A percentile compares a stretch with the other conserved stretches of the same genome.
Evolutionary conservation across 1,140 invertebrate species (phyloP).

Genomic region (Nilaparvata lugens): DNA sequence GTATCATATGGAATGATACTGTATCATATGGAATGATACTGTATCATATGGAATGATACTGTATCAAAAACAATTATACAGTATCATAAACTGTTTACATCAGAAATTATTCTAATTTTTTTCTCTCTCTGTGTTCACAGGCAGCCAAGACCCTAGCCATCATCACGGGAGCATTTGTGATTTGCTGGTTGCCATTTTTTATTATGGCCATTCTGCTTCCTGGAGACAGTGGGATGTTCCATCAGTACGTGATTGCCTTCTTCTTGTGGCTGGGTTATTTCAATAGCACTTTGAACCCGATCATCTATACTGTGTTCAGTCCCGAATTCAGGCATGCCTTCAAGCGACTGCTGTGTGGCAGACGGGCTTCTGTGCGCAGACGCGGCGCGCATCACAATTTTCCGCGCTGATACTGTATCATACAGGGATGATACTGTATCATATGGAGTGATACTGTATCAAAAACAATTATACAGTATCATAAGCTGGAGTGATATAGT

Average conservation of each 20-base stretch:
- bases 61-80: no score
- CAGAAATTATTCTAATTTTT: background rate
- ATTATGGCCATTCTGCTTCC: conserved; percentile 76
- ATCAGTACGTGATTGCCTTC: conserved; percentile 62
- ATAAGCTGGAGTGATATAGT: no score
- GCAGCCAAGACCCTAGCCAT: conserved; percentile 86
- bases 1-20: no score
- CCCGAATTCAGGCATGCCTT: conserved; percentile 91
- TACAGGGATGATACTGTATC: no score
- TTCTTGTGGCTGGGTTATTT: conserved; percentile 89
- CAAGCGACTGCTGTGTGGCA: conserved; percentile 76
- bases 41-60: no score
- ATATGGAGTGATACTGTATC: no score
- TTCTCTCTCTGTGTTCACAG: conserved; percentile 32
- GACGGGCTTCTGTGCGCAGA: conserved; percentile 25
- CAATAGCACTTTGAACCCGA: conserved; percentile 89
- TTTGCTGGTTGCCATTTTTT: conserved; percentile 86
- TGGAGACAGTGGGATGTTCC: conserved; percentile 50
- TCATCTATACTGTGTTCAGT: conserved; percentile 92
- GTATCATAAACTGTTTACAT: background rate
- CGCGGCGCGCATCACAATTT: conserved; percentile 17
- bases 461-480: no score
- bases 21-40: no score
- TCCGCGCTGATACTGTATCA: conserved; percentile 9
- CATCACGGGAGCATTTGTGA: conserved; percentile 81